Evolutionary conservation across 1,140 invertebrate genomes (phyloP).

Genomic region (Drosophila punjabiensis): DNA sequence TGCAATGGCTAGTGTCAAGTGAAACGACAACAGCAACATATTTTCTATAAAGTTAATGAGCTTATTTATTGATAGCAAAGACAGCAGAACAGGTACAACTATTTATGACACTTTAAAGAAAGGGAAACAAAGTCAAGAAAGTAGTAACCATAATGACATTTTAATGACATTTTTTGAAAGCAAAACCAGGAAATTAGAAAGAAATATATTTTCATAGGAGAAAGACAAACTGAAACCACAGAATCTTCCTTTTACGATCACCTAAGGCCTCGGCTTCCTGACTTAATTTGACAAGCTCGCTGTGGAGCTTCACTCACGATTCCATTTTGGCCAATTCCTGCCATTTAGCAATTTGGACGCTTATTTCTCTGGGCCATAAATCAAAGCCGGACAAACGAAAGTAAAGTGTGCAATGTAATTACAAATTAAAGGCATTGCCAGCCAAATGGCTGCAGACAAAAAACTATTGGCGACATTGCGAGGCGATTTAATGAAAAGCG

Average conservation of each 20-base stretch:
- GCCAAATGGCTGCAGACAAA: slow-evolving; percentile 32
- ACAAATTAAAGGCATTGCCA: slow-evolving; percentile 70
- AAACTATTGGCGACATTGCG: slow-evolving; percentile 69
- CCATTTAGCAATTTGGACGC: slow-evolving; percentile 61
- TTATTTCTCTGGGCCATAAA: slow-evolving; percentile 68
- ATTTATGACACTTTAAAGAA: slow-evolving; percentile 27
- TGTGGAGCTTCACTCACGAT: slow-evolving; percentile 66
- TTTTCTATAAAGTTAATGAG: slow-evolving; percentile 68
- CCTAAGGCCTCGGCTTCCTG: background rate
- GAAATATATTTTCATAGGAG: background rate
- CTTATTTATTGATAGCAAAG: slow-evolving; percentile 61
- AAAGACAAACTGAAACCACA: slow-evolving; percentile 5
- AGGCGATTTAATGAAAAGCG: slow-evolving; percentile 78
- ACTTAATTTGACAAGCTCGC: slow-evolving; percentile 46
- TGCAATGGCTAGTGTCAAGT: slow-evolving; percentile 70
- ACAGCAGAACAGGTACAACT: slow-evolving; percentile 27
- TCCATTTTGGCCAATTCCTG: slow-evolving; percentile 63
- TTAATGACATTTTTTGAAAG: background rate
- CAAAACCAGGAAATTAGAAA: slow-evolving; percentile 2
- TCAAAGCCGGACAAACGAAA: slow-evolving; percentile 76
- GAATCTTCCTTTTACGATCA: slow-evolving; percentile 41
- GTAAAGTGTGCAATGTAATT: slow-evolving; percentile 78
- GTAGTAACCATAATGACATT: background rate
- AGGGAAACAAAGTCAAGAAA: background rate
- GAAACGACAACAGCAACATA: slow-evolving; percentile 49